A percentile compares a stretch with the other conserved stretches of the same genome.
These are phyloP conservation scores for Peromyscus aztecus DNA, from an alignment of 2,797 vertebrate species.

Conservation along the genomic window DNA sequence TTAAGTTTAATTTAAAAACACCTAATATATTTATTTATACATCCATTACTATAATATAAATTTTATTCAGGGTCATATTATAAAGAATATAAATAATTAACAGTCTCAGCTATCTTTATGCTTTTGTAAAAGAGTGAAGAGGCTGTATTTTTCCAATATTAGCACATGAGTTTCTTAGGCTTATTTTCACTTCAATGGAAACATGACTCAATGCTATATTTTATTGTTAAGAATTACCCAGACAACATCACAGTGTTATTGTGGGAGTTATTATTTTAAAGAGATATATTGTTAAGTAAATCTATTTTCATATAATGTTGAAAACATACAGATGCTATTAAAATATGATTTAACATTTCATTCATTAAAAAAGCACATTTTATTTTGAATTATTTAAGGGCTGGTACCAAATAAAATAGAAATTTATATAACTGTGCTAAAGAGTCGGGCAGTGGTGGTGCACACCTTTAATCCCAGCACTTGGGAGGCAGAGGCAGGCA, in stretches of 20 bases:
- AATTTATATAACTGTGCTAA: neutral
- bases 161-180: neutral
- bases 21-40: neutral
- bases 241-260: neutral
- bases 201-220: neutral
- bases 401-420: neutral
- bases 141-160: neutral
- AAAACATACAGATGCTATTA: neutral
- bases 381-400: neutral
- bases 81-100: neutral
- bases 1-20: neutral
- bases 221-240: neutral
- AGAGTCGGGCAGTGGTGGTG: too few species aligned
- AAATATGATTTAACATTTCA: neutral
- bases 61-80: neutral
- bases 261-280: neutral
- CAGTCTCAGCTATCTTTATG: neutral
- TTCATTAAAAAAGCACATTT: neutral
- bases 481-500: too few species aligned
- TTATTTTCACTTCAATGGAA: neutral
- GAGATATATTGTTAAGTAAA: neutral
- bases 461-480: too few species aligned
- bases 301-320: neutral
- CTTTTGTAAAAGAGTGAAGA: neutral
- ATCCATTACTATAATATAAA: neutral